A percentile compares a stretch with the other conserved stretches of the same genome.
phyloP scores from a whole-genome alignment of 1,140 invertebrate species.

The Carposina sasakii region DNA sequence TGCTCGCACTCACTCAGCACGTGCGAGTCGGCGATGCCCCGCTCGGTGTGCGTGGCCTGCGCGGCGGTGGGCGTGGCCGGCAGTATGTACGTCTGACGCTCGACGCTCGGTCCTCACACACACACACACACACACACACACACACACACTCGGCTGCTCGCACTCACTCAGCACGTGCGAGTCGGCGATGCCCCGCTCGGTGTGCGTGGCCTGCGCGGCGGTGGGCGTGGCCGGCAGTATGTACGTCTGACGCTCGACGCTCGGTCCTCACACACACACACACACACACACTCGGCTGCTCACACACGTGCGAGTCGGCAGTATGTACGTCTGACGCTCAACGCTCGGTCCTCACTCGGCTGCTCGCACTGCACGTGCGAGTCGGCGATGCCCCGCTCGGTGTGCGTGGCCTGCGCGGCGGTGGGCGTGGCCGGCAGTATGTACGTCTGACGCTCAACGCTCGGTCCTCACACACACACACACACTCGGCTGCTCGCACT shows the following conservation, averaged over 20 bases:
- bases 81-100: conserved; percentile 93
- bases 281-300: too few species aligned
- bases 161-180: conserved; percentile 90
- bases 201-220: conserved; percentile 88
- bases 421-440: background rate
- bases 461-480: too few species aligned
- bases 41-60: conserved; percentile 89
- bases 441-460: background rate
- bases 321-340: background rate
- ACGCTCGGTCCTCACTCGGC: too few species aligned
- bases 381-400: conserved; percentile 95
- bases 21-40: conserved; percentile 96
- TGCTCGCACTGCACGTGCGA: conserved; percentile 90
- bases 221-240: conserved; percentile 89
- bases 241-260: conserved; percentile 91
- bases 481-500: too few species aligned
- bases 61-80: conserved; percentile 86
- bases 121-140: background rate
- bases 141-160: background rate
- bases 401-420: conserved; percentile 88
- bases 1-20: conserved; percentile 88
- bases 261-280: conserved; percentile 83
- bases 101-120: conserved; percentile 81
- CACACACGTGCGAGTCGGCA: conserved; percentile 23
- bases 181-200: conserved; percentile 95